Percentiles rank a stretch among this genome's conserved stretches.
phyloP scores from a whole-genome alignment of 35 echinoderm and acorn worm species.

The Ophioderma brevispina region DNA sequence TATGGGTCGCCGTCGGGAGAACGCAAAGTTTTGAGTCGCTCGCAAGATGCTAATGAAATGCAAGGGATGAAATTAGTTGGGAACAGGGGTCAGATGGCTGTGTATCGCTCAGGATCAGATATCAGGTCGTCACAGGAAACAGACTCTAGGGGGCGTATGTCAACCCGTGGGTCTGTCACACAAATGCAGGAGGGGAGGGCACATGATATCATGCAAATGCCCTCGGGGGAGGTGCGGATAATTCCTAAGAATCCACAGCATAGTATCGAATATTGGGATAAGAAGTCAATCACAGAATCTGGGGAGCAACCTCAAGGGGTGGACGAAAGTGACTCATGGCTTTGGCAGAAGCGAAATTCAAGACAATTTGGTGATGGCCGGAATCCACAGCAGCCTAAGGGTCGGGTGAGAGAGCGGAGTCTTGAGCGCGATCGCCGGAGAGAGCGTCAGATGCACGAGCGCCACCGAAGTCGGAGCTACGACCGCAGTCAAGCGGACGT shows the following conservation, averaged over 20 bases:
- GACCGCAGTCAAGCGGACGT: slow-evolving; percentile 45
- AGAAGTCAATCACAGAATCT: slow-evolving; percentile 19
- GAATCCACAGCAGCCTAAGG: not conserved
- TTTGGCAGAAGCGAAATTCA: slow-evolving; percentile 14
- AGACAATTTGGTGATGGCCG: not conserved
- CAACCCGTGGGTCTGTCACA: not conserved
- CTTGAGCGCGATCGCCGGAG: slow-evolving; percentile 76
- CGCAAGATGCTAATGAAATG: not conserved
- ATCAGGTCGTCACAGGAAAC: not conserved
- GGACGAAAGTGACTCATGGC: slow-evolving; percentile 18
- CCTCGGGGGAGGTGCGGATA: not conserved
- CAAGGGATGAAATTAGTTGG: not conserved
- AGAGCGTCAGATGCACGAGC: slow-evolving; percentile 62
- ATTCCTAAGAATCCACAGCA: slow-evolving; percentile 44
- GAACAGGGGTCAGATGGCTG: not conserved
- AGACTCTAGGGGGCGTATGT: not conserved
- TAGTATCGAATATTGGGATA: slow-evolving; percentile 44
- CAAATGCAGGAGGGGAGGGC: not conserved
- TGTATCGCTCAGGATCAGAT: not conserved
- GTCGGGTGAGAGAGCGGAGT: slow-evolving; percentile 71
- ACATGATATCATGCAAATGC: slow-evolving; percentile 10
- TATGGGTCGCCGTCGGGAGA: not conserved
- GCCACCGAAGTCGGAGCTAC: slow-evolving; percentile 77
- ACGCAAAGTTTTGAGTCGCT: not conserved
- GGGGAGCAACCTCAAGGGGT: not conserved